phyloP scores from a whole-genome alignment of 2,113 vertebrate species.

The Eurystomus gularis region DNA sequence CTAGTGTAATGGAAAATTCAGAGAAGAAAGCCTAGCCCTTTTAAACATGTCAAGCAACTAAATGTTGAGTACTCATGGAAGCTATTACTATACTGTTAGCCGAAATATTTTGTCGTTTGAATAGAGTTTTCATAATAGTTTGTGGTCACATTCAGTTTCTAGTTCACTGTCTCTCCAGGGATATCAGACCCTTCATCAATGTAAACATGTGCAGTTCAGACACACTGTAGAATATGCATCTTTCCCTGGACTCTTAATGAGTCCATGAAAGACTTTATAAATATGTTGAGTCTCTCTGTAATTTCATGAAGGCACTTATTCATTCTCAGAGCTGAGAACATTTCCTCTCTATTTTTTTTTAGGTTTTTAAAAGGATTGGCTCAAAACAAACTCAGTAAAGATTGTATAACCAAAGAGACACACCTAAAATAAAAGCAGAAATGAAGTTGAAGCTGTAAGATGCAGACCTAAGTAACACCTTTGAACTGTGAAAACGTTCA shows the following conservation, averaged over 20 bases:
- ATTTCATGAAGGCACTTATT: background rate
- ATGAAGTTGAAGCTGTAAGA: background rate
- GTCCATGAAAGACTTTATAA: background rate
- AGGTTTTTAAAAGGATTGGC: background rate
- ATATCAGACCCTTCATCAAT: background rate
- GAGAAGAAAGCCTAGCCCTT: background rate
- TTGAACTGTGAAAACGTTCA: background rate
- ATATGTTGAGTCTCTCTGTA: background rate
- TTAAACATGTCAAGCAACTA: background rate
- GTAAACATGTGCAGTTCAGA: background rate
- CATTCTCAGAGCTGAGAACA: background rate
- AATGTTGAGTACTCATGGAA: background rate
- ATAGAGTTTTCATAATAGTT: background rate
- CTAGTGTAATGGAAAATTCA: background rate
- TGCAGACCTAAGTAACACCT: background rate
- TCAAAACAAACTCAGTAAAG: background rate
- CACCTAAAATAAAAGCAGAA: background rate
- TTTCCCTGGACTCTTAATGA: background rate
- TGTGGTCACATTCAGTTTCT: background rate
- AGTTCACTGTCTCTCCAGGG: background rate
- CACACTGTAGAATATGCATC: background rate
- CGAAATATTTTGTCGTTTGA: background rate
- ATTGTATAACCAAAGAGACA: background rate
- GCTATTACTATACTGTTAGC: background rate
- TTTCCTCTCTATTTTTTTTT: background rate